Base-by-base conservation (phyloP, 2,888 invertebrate species). In the Venustoraphidia nigricollis region DNA sequence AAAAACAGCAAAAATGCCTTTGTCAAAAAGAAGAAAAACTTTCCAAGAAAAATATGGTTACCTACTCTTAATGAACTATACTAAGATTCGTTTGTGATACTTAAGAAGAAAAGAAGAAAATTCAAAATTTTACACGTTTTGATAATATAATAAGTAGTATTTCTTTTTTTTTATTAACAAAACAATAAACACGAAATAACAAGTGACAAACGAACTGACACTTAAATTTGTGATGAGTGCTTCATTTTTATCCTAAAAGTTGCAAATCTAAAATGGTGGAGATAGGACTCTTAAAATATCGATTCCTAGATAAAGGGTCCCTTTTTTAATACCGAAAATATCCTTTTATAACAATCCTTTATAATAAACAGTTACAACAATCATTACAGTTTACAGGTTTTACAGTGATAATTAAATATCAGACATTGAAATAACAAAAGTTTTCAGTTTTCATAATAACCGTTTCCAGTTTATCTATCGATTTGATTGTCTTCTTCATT, bases 341-440 rank as follows among this genome's bases (percentile, higher is more conserved):
- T 27, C 27, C 27, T 27, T 27, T 50, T 50, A 50, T 39, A 44
- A 50, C 50, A 50, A 50, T 50, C 50, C 46, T 50, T 50, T 46
- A 46, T 50, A 50, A 50, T 45, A 46, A 44, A 50, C 50, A 40
- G 41, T 46, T 42, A 50, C 46, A 50, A 44, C 50, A 50, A 51
- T 40, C 45, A 49, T 43, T 39, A 50, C 48, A 51, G 51, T 46
- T 48, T 48, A 51, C 48, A 49, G 45, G 45, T 48, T 45, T 40
- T 36, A 35, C 44, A 44, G 44, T 44, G 44, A 35, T 36, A 44
- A 14, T 40, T 40, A 13, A n/a, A 41, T 41, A 17, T 41, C 27
- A 27, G 27, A 27, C 27, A 27, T 27, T 27, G 27, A 27, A 27
- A 27, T 27, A 27, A 27, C 27, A 27, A 27, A 27, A 27, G 27